Base-by-base conservation (phyloP, 1,140 invertebrate genomes). In the Mactra quadrangularis region DNA sequence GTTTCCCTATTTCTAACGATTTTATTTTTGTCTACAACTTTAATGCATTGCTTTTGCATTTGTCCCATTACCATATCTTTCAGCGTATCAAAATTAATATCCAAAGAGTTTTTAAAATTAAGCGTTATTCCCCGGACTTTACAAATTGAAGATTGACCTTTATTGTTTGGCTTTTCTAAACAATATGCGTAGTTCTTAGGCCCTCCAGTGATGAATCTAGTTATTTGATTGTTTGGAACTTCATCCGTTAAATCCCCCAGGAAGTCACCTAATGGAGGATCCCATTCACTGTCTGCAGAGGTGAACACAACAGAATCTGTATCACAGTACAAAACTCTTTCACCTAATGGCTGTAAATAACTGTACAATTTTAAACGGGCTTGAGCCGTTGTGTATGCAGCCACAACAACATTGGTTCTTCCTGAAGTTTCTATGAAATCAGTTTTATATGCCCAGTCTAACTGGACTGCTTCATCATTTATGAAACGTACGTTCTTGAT, bases 291-390 rank as follows among this genome's bases (percentile, higher is more conserved):
- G 7, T 13, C 17, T 64, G 13, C 9, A 11, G 55, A 59, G 55
- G 55, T 59, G 55, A 59, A 59, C 55, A 59, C 55, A 25, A 59
- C 27, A 86, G 82, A 71, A 71, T 94, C 93, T 9, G 92, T 94
- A 70, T 93, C 93, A 53, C 85, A 92, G 75, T 94, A 93, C 4
- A 93, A 64, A 11, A 89, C 89, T 25, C 87, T 60, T 4, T 84
- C 52, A 15, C 82, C 87, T 17, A 93, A 64, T 47, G 82, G 57
- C 78, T 92, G 86, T 17, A 93, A 70, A 76, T 90, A 89, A 25
- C 59, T 59, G 59, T 92, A 93, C 6, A 93, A 85, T 76, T 92
- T 89, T 19, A 93, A 60, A 0, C 92, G 64, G 0, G 92, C 92
- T 68, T 93, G 89, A 11, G 91, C 87, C 4, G 93, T 94, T 9